phyloP scores from a whole-genome alignment of 2,113 vertebrate genomes.

The Felis catus region F.catus_Fca126_mat1.0 CM031417.1:124225001-124225500 shows the following conservation, averaged over 20 bases:
- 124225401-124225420: neutral
- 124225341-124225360: neutral
- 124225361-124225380: neutral
- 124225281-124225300: neutral
- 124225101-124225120: neutral
- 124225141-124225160: neutral
- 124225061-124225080: neutral
- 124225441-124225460: neutral
- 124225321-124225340: neutral
- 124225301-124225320: neutral
- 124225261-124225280: neutral
- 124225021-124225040: neutral
- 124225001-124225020: neutral
- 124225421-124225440: neutral
- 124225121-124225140: neutral
- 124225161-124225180: neutral
- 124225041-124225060: neutral
- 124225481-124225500: neutral
- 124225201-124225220: neutral
- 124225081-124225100: neutral
- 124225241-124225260: neutral
- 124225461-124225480: neutral
- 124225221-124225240: neutral
- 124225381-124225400: neutral
- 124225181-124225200: neutral